Evolutionary conservation across 92 coral and sea anemone species (phyloP).

Genomic region (Siderastrea radians): DNA sequence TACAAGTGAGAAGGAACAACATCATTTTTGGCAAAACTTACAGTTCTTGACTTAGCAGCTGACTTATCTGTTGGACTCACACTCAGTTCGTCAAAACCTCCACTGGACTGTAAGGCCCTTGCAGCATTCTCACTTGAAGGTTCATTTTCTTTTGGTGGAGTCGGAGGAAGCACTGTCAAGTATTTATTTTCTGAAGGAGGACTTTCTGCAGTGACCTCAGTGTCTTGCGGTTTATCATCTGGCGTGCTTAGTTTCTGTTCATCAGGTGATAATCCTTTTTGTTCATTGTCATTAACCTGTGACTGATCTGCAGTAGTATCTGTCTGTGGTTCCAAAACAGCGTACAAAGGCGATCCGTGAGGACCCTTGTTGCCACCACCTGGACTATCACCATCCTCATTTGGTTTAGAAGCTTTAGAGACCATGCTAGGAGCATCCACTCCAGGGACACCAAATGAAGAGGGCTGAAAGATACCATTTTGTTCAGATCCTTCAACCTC

Average conservation of each 20-base stretch:
- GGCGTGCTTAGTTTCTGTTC: conserved; percentile 6
- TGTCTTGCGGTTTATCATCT: not conserved
- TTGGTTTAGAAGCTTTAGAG: conserved; percentile 14
- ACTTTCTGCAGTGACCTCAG: not conserved
- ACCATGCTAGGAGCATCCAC: not conserved
- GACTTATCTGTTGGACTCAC: conserved; percentile 20
- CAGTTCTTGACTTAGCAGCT: conserved; percentile 23
- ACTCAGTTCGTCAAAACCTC: conserved; percentile 3
- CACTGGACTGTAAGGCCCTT: not conserved
- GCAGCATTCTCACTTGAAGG: not conserved
- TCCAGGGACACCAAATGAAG: not conserved
- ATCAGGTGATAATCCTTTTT: not conserved
- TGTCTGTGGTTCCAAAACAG: conserved; percentile 14
- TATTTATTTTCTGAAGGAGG: conserved; percentile 2
- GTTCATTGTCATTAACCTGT: not conserved
- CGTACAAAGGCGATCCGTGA: conserved; percentile 19
- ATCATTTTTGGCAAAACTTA: conserved; percentile 13
- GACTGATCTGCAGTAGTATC: not conserved
- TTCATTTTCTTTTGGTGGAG: conserved; percentile 17
- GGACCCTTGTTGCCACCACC: not conserved
- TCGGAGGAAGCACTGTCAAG: conserved; percentile 14
- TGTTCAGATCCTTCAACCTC: conserved; percentile 61
- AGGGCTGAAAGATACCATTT: not conserved
- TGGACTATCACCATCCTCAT: not conserved
- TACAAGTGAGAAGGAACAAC: no score